A percentile compares a stretch with the other conserved stretches of the same genome.
These are phyloP conservation scores for Drosophila bipectinata DNA, from an alignment of 1,140 invertebrate genomes.

Conservation along the genomic window DNA sequence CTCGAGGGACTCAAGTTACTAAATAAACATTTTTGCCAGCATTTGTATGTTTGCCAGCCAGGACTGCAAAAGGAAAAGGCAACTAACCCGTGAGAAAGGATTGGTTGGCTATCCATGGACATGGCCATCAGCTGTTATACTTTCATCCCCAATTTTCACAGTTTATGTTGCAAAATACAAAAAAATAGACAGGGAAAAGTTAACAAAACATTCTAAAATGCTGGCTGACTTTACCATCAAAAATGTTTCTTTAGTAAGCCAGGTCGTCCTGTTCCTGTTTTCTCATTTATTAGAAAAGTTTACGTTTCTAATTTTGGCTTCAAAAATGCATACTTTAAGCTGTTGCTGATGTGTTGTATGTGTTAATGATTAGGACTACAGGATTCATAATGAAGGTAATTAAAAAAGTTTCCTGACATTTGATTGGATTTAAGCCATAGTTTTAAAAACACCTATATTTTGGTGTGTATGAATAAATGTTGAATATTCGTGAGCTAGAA, in stretches of 20 bases:
- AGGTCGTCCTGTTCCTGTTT: constrained; percentile 2
- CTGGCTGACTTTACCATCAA: constrained; percentile 25
- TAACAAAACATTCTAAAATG: constrained; percentile 25
- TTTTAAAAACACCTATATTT: constrained; percentile 1
- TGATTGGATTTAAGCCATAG: neutral
- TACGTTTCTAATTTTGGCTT: neutral
- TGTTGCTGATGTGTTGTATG: constrained; percentile 11
- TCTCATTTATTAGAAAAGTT: constrained; percentile 28
- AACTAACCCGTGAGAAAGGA: constrained; percentile 35
- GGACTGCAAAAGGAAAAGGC: constrained; percentile 16
- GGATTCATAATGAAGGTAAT: neutral
- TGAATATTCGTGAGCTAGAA: constrained; percentile 2
- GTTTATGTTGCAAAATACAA: constrained; percentile 1
- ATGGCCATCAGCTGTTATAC: constrained; percentile 30
- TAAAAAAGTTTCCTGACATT: neutral
- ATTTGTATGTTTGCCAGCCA: constrained; percentile 41
- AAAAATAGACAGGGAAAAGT: constrained; percentile 9
- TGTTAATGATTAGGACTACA: neutral
- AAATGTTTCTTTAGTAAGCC: constrained; percentile 7
- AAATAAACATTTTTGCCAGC: constrained; percentile 38
- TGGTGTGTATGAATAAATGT: constrained; percentile 1
- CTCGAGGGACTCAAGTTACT: constrained; percentile 25
- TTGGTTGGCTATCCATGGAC: neutral
- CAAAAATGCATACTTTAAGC: constrained; percentile 6
- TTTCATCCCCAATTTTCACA: constrained; percentile 25